Evolutionary conservation across 64 coral and sea anemone genomes (phyloP).

Genomic region (Pachyseris speciosa): DNA sequence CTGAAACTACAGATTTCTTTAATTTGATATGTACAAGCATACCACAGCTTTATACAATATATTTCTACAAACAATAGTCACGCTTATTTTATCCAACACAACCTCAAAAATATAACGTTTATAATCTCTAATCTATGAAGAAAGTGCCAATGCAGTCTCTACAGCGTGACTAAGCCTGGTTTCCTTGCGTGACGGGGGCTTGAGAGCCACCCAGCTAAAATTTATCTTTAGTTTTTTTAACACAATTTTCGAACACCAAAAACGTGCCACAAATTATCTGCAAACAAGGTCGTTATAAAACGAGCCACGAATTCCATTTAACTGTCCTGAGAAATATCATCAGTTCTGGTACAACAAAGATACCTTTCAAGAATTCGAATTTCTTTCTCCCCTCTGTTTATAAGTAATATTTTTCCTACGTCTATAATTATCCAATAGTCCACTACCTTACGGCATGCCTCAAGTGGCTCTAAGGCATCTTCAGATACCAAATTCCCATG

Average conservation of each 20-base stretch:
- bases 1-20: too few species aligned
- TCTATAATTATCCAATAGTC: too few species aligned
- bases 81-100: neutral
- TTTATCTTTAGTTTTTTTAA: neutral
- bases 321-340: neutral
- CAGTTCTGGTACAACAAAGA: too few species aligned
- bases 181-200: neutral
- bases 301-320: neutral
- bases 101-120: neutral
- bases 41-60: neutral
- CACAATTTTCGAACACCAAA: neutral
- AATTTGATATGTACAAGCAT: slow-evolving; percentile 31
- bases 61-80: neutral
- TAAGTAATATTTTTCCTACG: too few species aligned
- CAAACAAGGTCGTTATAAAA: neutral
- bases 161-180: neutral
- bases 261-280: neutral
- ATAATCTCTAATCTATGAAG: neutral
- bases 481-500: too few species aligned
- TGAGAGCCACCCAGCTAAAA: too few species aligned
- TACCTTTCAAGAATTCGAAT: neutral
- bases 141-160: neutral
- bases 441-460: too few species aligned
- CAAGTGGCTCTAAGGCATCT: too few species aligned
- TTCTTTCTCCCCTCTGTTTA: neutral